Percentiles rank a stretch among this genome's conserved stretches.
These are phyloP conservation scores for Bicyclus anynana DNA, from an alignment of 1,140 invertebrate genomes.

Conservation along the genomic window DNA sequence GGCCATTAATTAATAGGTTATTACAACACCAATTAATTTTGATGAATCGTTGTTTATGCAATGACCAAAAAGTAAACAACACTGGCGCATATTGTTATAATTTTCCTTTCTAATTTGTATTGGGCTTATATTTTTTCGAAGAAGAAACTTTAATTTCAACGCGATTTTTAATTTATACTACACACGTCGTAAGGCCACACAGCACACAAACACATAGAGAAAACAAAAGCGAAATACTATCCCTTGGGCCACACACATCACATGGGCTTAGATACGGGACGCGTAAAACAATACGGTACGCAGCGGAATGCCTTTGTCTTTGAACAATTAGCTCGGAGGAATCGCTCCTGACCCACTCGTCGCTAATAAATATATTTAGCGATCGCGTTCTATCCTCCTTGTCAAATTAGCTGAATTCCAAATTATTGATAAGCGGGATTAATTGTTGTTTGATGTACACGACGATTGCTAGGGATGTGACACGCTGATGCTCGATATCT, in stretches of 20 bases:
- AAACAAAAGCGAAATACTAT: neutral
- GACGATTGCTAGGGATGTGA: neutral
- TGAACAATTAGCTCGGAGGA: slow-evolving; percentile 62
- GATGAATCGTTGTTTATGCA: too few relatives aligned
- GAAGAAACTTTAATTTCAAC: too few relatives aligned
- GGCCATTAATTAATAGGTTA: too few relatives aligned
- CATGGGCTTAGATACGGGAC: slow-evolving; percentile 41
- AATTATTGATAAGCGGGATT: neutral
- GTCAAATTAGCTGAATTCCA: slow-evolving; percentile 1
- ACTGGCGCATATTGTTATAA: too few relatives aligned
- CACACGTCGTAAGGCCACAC: too few relatives aligned
- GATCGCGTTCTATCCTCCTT: slow-evolving; percentile 8
- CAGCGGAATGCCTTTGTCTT: slow-evolving; percentile 55
- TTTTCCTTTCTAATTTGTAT: too few relatives aligned
- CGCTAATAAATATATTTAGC: slow-evolving; percentile 30
- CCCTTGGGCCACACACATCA: slow-evolving; percentile 16
- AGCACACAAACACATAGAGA: too few relatives aligned
- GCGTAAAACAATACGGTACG: slow-evolving; percentile 63
- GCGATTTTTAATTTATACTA: too few relatives aligned
- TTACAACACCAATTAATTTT: too few relatives aligned
- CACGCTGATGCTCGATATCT: too few relatives aligned
- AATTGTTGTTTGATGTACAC: slow-evolving; percentile 1
- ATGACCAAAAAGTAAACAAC: too few relatives aligned
- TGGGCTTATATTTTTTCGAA: too few relatives aligned
- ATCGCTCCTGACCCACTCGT: slow-evolving; percentile 50